Evolutionary conservation across 2,888 invertebrate genomes (phyloP).

Genomic region (Noctua janthina): DNA sequence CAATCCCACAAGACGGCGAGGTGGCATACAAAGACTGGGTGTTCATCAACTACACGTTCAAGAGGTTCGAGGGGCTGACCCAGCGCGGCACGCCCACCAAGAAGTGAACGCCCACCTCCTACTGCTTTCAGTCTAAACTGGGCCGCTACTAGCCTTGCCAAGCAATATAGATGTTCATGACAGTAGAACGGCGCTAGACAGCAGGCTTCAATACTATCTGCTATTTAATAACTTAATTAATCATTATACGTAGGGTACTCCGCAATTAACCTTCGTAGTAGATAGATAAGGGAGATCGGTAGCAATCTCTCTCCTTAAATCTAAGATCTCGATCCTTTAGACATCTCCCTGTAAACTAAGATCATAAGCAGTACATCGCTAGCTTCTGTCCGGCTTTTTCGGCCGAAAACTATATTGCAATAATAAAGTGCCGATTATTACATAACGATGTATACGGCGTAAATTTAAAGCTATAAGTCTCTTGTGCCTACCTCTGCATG

Average conservation of each 20-base stretch:
- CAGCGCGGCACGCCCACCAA: slow-evolving; percentile 96
- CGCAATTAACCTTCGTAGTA: slow-evolving; percentile 16
- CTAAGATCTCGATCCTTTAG: slow-evolving; percentile 21
- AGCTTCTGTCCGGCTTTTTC: slow-evolving; percentile 42
- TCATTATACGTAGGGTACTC: slow-evolving; percentile 38
- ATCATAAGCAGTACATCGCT: slow-evolving; percentile 41
- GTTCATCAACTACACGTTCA: slow-evolving; percentile 99
- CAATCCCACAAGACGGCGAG: slow-evolving; percentile 97
- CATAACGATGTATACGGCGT: slow-evolving; percentile 47
- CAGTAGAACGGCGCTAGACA: slow-evolving; percentile 45
- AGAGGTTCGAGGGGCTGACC: slow-evolving; percentile 99
- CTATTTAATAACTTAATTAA: slow-evolving; percentile 45
- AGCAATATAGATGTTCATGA: slow-evolving; percentile 41
- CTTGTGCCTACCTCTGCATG: slow-evolving; percentile 58
- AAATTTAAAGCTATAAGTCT: slow-evolving; percentile 48
- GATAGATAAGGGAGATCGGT: slow-evolving; percentile 13
- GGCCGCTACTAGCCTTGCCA: slow-evolving; percentile 55
- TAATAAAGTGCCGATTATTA: slow-evolving; percentile 57
- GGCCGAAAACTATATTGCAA: slow-evolving; percentile 42
- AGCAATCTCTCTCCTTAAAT: slow-evolving; percentile 11
- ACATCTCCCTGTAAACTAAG: slow-evolving; percentile 24
- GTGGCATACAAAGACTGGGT: slow-evolving; percentile 99
- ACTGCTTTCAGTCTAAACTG: slow-evolving; percentile 65
- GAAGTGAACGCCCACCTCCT: slow-evolving; percentile 88
- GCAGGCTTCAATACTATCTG: slow-evolving; percentile 39